Percentiles rank a stretch among this genome's conserved stretches.
Conservation (phyloP, 2,113 vertebrate species). For the Crypturellus undulatus region DNA sequence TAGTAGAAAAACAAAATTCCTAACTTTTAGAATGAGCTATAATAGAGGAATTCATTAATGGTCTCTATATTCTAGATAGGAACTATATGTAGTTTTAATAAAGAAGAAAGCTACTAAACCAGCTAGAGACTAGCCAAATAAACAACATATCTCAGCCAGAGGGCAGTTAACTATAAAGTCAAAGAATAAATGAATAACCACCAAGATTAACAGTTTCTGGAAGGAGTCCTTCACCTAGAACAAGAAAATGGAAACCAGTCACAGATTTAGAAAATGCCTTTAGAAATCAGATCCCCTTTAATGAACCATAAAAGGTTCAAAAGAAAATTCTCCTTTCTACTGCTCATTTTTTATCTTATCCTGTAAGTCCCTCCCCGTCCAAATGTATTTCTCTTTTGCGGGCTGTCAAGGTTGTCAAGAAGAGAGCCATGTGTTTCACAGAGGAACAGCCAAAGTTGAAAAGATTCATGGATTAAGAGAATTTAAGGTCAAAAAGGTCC, state of each 20-base stretch:
- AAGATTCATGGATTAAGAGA: slow-evolving; percentile 19
- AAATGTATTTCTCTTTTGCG: neutral
- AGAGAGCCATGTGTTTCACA: slow-evolving; percentile 26
- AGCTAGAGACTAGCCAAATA: neutral
- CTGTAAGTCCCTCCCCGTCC: neutral
- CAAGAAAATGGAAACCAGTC: slow-evolving; percentile 1
- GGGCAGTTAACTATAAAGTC: neutral
- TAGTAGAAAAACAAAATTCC: neutral
- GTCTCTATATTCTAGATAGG: neutral
- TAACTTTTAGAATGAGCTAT: neutral
- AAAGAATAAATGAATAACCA: neutral
- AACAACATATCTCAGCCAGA: neutral
- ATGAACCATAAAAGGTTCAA: neutral
- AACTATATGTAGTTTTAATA: slow-evolving; percentile 1
- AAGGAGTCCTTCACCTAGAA: neutral
- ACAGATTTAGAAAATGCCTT: neutral
- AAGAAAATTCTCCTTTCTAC: neutral
- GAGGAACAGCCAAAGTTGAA: neutral
- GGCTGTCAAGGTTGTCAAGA: slow-evolving; percentile 23
- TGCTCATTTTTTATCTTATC: slow-evolving; percentile 23
- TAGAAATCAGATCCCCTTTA: neutral
- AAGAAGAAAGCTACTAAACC: neutral
- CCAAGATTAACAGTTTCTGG: neutral
- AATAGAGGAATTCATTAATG: neutral
- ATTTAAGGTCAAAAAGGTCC: slow-evolving; percentile 5